phyloP scores from a whole-genome alignment of 64 coral and sea anemone species.

The Montipora sp. region DNA sequence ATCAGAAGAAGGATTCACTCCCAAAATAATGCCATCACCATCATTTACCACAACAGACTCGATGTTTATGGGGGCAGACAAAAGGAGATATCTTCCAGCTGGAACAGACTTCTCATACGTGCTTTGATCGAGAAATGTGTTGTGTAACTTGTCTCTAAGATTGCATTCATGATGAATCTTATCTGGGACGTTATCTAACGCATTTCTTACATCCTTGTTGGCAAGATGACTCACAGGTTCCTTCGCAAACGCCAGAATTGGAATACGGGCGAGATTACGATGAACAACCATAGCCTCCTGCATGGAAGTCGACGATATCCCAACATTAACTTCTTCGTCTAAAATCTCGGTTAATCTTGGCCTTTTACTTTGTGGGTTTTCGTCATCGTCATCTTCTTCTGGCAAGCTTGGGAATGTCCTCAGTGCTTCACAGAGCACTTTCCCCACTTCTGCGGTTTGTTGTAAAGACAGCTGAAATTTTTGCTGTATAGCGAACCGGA shows the following conservation, averaged over 20 bases:
- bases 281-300: neutral
- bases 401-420: no score
- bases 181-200: no score
- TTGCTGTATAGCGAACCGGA: no score
- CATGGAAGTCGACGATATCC: neutral
- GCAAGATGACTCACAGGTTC: neutral
- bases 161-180: neutral
- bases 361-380: no score
- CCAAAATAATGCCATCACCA: neutral
- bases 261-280: neutral
- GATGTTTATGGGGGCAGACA: neutral
- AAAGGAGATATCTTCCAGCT: accelerated
- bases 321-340: neutral
- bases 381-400: no score
- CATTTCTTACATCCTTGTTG: no score
- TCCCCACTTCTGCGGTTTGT: no score
- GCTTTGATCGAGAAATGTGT: neutral
- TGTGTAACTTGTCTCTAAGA: neutral
- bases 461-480: no score
- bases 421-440: no score
- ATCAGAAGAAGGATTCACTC: neutral
- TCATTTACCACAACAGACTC: neutral
- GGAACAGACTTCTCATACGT: neutral
- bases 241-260: neutral
- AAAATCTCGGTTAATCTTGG: no score